Base-by-base conservation (phyloP, 2,888 invertebrate species). In the Cephus runcator region DNA sequence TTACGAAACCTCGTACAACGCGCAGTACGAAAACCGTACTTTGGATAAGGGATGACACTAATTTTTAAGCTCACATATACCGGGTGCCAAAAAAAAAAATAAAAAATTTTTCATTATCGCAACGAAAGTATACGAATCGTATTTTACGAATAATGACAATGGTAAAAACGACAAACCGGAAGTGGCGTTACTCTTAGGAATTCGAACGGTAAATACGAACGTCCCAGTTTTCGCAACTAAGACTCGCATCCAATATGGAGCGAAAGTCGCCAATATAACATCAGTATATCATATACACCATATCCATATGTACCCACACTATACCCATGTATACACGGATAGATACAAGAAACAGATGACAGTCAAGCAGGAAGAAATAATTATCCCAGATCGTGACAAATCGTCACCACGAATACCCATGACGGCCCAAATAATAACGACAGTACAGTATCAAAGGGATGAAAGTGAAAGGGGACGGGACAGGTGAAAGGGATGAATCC, bases 141-240 rank as follows among this genome's bases (percentile, higher is more conserved):
- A 56, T 23, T 35, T 35, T 0, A 23, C 23, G 56, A 12, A 36
- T 36, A 36, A 36, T 4, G 1, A 56, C 9, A 2, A 56, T 9
- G 6, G 1, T 56, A 23, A 2, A 56, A 23, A 23, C 56, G 56
- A 56, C 56, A 56, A 56, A 56, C 56, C 56, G 56, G 56, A 56
- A 56, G 56, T 56, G 56, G 23, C 56, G 56, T 56, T 56, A 56
- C 56, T 56, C 56, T 56, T 56, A 23, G 56, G 56, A 56, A 56
- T 56, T 23, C 56, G 56, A 56, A 56, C 56, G 79, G 80, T 77
- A 77, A 33, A 68, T 69, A 75, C 56, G 30, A 75, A 75, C 69
- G 79, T 78, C 73, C 77, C 76, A 80, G 78, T 81, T 83, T 84
- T 83, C 79, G 78, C 77, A 56, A 75, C 56, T 56, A 56, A 56